phyloP scores from a whole-genome alignment of 2,888 invertebrate genomes.

The Lissocephala sabroskyi region DNA sequence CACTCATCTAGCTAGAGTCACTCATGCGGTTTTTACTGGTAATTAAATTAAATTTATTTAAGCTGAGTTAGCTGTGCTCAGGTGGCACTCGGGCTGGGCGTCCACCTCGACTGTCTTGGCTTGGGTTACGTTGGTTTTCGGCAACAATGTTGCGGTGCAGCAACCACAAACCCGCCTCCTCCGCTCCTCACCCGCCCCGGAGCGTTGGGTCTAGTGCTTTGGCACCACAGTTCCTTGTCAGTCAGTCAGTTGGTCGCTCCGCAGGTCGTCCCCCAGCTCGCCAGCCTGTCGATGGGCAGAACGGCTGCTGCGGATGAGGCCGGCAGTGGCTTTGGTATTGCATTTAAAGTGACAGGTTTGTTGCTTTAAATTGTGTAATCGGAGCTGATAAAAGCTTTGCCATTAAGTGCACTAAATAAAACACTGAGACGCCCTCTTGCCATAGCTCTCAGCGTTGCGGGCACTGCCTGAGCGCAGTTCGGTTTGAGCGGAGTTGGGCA shows the following conservation, averaged over 20 bases:
- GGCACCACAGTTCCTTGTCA: too few relatives aligned
- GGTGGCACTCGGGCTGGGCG: conserved; percentile 5
- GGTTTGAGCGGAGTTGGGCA: too few relatives aligned
- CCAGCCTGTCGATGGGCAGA: too few relatives aligned
- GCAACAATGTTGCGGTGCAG: conserved; percentile 59
- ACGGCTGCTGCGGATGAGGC: too few relatives aligned
- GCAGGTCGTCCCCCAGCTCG: too few relatives aligned
- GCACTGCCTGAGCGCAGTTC: too few relatives aligned
- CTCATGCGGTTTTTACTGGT: conserved; percentile 66
- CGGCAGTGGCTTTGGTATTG: conserved; percentile 31
- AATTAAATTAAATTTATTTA: conserved; percentile 66
- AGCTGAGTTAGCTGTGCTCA: conserved; percentile 53
- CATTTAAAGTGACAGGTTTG: conserved; percentile 60
- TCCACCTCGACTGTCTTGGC: conserved; percentile 30
- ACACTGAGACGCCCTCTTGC: conserved; percentile 17
- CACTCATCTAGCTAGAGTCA: conserved; percentile 46
- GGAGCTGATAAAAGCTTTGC: conserved; percentile 58
- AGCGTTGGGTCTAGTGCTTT: too few relatives aligned
- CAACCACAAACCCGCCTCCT: conserved; percentile 48
- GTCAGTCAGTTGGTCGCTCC: too few relatives aligned
- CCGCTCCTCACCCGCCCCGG: conserved; percentile 8
- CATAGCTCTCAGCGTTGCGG: too few relatives aligned
- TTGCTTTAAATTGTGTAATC: conserved; percentile 56
- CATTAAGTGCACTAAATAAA: conserved; percentile 26
- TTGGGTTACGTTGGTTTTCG: conserved; percentile 58